Evolutionary conservation across 1,140 invertebrate genomes (phyloP), one percentile per base, ranked within the genome.

Genomic region (Procambarus clarkii): DNA sequence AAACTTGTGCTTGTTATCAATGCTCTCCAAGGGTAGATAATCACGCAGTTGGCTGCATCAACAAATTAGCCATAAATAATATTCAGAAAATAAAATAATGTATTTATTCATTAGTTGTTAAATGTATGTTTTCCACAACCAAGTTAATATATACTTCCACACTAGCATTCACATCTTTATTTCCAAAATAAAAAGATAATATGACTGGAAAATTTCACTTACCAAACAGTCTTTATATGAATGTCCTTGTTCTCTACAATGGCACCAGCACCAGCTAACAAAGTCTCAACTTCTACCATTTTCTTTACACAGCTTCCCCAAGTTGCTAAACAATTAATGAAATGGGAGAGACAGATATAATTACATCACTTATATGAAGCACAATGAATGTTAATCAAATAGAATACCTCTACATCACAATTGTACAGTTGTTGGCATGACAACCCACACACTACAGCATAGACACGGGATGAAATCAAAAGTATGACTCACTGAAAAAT

Each of bases 31-130:
- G 71, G 95, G 94, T 78, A 96, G 94, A 93, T 95, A 95, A 93
- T 96, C 96, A 69, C 96, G 95, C 93, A 96, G 96, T 92, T 97
- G 95, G 93, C 95, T 95, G 91, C 94, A 96, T 60, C 96, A 94
- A 94, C 5, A 74, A 74, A 74, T 21, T 4, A 54, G 4, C 8
- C 50, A 54, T 13, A 54, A 54, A 54, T 54, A 54, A 54, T 54
- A 54, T 54, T 8, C 11, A 11, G 50, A 54, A 9, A 13, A 54
- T 54, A 54, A 34, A 34, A 3, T 54, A 54, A 54, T 54, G 50
- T 54, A 54, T 54, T 8, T 9, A 54, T 9, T 9, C 8, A 54
- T 54, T 8, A 54, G 50, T 54, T 9, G 34, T 34, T 34, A 34
- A 34, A 34, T 34, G 34, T 34, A 8, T 54, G 2, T 54, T 54